A percentile compares a stretch with the other conserved stretches of the same genome.
Conservation (phyloP, 2,888 invertebrate genomes). For the Steinernema hermaphroditum region DNA sequence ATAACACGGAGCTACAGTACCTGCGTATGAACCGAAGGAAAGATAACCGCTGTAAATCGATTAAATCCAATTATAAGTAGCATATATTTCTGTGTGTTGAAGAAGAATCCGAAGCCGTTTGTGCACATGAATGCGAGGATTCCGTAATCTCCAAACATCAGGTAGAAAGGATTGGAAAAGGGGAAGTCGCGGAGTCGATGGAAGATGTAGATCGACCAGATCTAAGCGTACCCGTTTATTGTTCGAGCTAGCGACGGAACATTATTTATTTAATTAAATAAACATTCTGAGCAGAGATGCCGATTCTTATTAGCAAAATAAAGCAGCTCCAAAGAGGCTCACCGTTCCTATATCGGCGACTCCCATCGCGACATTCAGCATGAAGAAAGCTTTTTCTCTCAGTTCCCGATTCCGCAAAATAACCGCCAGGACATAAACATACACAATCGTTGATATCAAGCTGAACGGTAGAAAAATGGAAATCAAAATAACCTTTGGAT, state of each 20-base stretch:
- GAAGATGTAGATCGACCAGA: not conserved
- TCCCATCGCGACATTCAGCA: not conserved
- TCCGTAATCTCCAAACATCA: not conserved
- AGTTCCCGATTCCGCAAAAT: not conserved
- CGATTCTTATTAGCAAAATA: no score
- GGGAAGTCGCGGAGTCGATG: not conserved
- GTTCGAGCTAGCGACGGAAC: no score
- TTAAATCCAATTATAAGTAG: not conserved
- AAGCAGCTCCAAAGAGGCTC: no score
- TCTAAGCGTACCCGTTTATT: no score
- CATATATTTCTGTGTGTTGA: not conserved
- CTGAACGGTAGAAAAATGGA: no score
- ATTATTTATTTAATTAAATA: no score
- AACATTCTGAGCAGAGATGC: no score
- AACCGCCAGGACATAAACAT: not conserved
- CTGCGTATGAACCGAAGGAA: not conserved
- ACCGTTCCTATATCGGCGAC: not conserved
- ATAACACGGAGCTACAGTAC: no score
- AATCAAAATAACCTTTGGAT: no score
- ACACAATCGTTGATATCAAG: no score
- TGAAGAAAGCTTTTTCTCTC: not conserved
- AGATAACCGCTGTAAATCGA: not conserved
- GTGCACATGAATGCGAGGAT: not conserved
- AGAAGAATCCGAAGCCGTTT: not conserved
- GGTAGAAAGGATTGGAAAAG: no score